Conservation (phyloP, 2,797 vertebrate genomes). For the Spheniscus humboldti region DNA sequence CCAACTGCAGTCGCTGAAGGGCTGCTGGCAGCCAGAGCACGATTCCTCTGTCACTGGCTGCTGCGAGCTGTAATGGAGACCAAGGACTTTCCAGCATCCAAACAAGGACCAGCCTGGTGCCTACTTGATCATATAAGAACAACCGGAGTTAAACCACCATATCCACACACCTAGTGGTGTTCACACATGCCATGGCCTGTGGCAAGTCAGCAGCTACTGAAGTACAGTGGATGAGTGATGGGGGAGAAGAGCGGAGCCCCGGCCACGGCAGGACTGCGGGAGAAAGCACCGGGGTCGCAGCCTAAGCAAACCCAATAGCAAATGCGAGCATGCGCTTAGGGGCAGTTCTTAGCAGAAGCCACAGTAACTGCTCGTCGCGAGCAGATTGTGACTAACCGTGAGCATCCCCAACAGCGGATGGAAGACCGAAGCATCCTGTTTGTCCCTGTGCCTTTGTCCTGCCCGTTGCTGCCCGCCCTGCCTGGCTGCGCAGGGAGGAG, state of each 20-base stretch:
- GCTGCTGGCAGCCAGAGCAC: background rate
- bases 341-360: background rate
- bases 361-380: rapidly evolving
- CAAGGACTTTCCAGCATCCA: background rate
- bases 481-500: background rate
- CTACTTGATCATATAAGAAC: background rate
- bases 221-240: rapidly evolving
- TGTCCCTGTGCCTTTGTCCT: background rate
- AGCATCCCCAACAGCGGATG: rapidly evolving
- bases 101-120: background rate
- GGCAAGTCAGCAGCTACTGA: background rate
- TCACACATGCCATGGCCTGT: rapidly evolving
- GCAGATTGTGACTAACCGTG: background rate
- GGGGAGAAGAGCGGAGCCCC: background rate
- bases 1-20: background rate
- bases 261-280: rapidly evolving
- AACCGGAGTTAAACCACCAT: background rate
- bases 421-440: background rate
- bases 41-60: background rate
- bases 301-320: background rate
- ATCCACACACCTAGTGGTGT: background rate
- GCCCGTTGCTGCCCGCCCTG: background rate
- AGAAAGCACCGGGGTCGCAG: background rate
- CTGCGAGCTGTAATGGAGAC: background rate
- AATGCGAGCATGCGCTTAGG: rapidly evolving